These are phyloP conservation scores for Grammomys surdaster DNA, from an alignment of 2,113 vertebrate species.

Conservation along the genomic window DNA sequence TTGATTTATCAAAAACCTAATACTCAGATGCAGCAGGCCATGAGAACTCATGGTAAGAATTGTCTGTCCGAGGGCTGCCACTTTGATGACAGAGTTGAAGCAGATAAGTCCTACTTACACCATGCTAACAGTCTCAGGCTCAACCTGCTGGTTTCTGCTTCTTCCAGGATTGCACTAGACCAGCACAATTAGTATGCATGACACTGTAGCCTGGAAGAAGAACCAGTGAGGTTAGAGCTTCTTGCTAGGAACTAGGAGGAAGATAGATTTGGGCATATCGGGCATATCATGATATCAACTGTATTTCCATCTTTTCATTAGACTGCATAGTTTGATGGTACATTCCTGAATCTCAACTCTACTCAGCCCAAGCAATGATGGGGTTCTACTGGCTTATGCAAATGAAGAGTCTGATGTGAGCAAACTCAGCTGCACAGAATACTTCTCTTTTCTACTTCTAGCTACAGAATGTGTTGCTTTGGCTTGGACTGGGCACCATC, in stretches of 20 bases:
- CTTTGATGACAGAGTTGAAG: conserved; percentile 65
- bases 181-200: fast-evolving
- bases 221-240: fast-evolving
- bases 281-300: neutral
- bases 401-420: neutral
- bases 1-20: conserved; percentile 74
- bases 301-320: neutral
- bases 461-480: neutral
- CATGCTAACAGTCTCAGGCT: conserved; percentile 45
- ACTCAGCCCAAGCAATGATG: neutral
- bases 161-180: neutral
- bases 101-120: conserved; percentile 67
- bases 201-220: fast-evolving
- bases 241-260: neutral
- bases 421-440: neutral
- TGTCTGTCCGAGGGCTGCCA: conserved; percentile 55
- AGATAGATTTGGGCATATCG: neutral
- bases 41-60: conserved; percentile 48
- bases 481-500: neutral
- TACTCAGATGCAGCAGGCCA: conserved; percentile 43
- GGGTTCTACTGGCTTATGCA: neutral
- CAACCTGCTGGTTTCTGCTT: neutral
- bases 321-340: neutral
- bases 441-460: too few species aligned
- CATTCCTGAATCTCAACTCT: neutral